Evolutionary conservation across 1,140 invertebrate species (phyloP), one percentile per base, ranked within the genome.

Genomic region (Drosophila pseudoananassae): DNA sequence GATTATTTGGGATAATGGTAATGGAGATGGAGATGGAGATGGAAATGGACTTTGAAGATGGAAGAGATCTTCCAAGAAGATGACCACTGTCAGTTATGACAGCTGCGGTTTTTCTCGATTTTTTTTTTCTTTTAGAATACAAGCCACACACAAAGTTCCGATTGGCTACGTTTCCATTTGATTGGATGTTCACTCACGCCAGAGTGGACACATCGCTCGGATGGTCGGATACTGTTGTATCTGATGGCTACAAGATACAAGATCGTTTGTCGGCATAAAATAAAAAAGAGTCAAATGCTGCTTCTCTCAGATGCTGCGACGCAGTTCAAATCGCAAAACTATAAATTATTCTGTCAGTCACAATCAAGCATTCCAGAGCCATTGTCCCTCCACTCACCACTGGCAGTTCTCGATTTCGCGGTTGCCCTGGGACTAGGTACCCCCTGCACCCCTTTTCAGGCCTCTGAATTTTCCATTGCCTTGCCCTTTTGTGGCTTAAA

Each of bases 331-430:
- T 64, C 76, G 76, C 60, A 56, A 72, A 79, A 65, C 80, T 65
- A 84, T 79, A 80, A 84, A 79, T 84, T 84, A 83, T 84, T 51
- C 72, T 76, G 73, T 77, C 81, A 69, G 61, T 85, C 81, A 73
- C 59, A 84, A 85, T 76, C 68, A 46, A 17, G 43, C 43, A 46
- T 46, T 43, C 40, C 15, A 43, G 14, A 49, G 49, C 38, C 63
- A 80, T 77, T 85, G 80, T 71, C 76, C 74, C 64, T 7, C 31
- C 31, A 10, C 31, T 31, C 31, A 9, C 33, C 33, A 4, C 69
- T 49, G 56, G 66, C 38, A 64, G 47, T 81, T 81, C 78, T 81
- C 66, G 78, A 81, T 76, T 81, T 81, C 73, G 78, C 72, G 78
- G 78, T 81, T 53, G 47, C 63, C 49, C 52, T 57, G 52, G 52